Percentiles rank a stretch among this genome's conserved stretches.
These are phyloP conservation scores for Scaptomyza cyrtandrae DNA, from an alignment of 2,888 invertebrate genomes.

Conservation along the genomic window DNA sequence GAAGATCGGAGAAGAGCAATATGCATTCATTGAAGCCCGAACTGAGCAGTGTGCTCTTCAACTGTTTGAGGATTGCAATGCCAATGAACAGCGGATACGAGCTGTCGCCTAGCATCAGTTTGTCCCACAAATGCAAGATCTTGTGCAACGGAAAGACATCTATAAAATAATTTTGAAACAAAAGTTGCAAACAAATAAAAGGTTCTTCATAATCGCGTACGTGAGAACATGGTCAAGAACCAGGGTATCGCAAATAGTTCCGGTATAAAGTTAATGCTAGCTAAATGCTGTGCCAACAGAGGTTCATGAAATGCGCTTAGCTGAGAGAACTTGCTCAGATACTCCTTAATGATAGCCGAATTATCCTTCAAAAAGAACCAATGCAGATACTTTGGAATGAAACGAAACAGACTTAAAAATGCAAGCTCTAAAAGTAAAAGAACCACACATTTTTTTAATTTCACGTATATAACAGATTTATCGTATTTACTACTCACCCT, in stretches of 20 bases:
- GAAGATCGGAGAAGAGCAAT: slow-evolving; percentile 98
- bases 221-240: slow-evolving; percentile 99
- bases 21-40: slow-evolving; percentile 99
- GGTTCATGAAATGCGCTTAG: slow-evolving; percentile 98
- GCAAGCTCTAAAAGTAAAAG: slow-evolving; percentile 91
- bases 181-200: background rate
- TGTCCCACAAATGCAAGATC: slow-evolving; percentile 99
- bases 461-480: background rate
- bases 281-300: slow-evolving; percentile 94
- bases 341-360: slow-evolving; percentile 98
- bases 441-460: background rate
- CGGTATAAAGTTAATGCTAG: slow-evolving; percentile 96
- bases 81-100: slow-evolving; percentile 98
- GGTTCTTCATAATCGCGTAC: slow-evolving; percentile 86
- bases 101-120: slow-evolving; percentile 95
- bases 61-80: slow-evolving; percentile 94
- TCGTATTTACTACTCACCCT: slow-evolving; percentile 87
- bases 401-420: slow-evolving; percentile 96
- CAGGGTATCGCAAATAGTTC: slow-evolving; percentile 99
- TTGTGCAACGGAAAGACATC: slow-evolving; percentile 99
- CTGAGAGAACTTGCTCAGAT: slow-evolving; percentile 98
- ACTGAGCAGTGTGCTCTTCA: slow-evolving; percentile 91
- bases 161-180: slow-evolving; percentile 83
- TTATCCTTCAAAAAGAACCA: slow-evolving; percentile 99
- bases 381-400: slow-evolving; percentile 97